phyloP scores from a whole-genome alignment of 2,797 vertebrate genomes.

The Alcedo atthis region DNA sequence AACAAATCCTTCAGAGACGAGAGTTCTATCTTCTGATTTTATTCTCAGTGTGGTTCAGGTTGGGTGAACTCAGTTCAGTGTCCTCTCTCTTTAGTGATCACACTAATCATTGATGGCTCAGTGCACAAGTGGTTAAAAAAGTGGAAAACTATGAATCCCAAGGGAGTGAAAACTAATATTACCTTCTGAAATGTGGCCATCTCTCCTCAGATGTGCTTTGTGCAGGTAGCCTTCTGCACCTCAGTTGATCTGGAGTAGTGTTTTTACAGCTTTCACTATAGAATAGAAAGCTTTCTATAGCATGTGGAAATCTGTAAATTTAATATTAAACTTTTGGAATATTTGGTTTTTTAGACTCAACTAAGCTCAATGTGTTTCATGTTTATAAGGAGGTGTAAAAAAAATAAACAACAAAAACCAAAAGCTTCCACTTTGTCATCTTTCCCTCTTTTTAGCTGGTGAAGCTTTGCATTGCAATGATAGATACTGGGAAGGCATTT shows the following conservation, averaged over 20 bases:
- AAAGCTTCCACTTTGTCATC: not conserved
- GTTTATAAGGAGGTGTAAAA: not conserved
- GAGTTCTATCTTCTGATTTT: not conserved
- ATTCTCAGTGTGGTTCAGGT: not conserved
- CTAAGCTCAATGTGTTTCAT: not conserved
- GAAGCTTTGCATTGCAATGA: conserved; percentile 97
- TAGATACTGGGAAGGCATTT: conserved; percentile 97
- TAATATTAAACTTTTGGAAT: not conserved
- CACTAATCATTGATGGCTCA: not conserved
- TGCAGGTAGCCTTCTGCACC: not conserved
- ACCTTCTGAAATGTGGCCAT: not conserved
- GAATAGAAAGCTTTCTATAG: not conserved
- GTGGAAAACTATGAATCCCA: no score
- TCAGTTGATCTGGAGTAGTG: not conserved
- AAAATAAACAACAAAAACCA: not conserved
- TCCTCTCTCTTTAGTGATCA: accelerated
- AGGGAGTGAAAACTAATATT: not conserved
- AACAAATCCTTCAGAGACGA: not conserved
- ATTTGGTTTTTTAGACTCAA: not conserved
- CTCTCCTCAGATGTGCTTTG: not conserved
- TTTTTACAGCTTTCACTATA: not conserved
- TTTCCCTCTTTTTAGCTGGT: conserved; percentile 83
- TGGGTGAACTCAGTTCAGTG: not conserved
- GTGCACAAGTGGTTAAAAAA: not conserved
- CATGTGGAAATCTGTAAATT: not conserved